Evolutionary conservation across 2,888 invertebrate genomes (phyloP), one percentile per base, ranked within the genome.

Genomic region (Ferdinandea cuprea): DNA sequence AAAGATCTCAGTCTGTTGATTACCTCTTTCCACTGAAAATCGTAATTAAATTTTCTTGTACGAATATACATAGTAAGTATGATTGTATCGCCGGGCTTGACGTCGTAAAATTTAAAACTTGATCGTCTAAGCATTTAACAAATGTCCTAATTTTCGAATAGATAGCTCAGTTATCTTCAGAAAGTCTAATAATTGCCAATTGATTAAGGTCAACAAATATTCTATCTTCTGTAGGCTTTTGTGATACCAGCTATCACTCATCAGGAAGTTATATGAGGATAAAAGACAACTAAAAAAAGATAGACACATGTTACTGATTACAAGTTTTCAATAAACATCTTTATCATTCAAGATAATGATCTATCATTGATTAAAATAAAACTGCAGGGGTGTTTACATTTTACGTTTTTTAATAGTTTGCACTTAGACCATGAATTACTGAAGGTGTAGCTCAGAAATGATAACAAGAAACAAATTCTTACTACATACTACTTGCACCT

Each of bases 211-310:
- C 1, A 17, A 17, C 3, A 8, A 3, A 3, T 7, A 11, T 11
- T 32, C 19, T 35, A 32, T 32, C 17, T 17, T 0, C 17, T 54
- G 17, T 4, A 2, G n/a, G 1, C 25, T 48, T n/a, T 1, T 13
- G n/a, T 7, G 54, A 54, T 35, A 54, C 7, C 32, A 19, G 7
- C 19, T 54, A 32, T 35, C 32, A 35, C 19, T 54, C 52, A 52
- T 52, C 19, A 17, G 32, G n/a, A 17, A 30, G 17, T 15, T 17
- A 35, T 28, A 6, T 28, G 28, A 28, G 28, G n/a, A n/a, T n/a
- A n/a, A n/a, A n/a, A n/a, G n/a, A n/a, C n/a, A n/a, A n/a, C n/a
- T n/a, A n/a, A n/a, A n/a, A n/a, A n/a, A n/a, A n/a, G n/a, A 28
- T 28, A 6, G 28, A 28, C 6, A 28, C 7, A 28, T 28, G 50